phyloP scores from a whole-genome alignment of 2,113 vertebrate species.

The Pangasianodon gigas region DNA sequence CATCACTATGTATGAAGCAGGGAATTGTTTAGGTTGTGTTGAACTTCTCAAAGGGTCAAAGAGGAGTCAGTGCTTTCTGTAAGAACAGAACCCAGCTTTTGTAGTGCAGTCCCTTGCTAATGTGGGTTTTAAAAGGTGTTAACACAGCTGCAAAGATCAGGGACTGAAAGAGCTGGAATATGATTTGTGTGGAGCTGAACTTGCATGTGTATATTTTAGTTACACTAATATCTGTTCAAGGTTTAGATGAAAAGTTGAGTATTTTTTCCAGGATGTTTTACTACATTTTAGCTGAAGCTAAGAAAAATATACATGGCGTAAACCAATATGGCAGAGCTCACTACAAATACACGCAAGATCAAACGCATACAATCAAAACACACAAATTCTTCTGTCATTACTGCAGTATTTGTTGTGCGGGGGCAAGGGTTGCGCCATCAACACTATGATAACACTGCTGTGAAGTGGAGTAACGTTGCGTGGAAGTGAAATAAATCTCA shows the following conservation, averaged over 20 bases:
- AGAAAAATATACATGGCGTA: slow-evolving; percentile 21
- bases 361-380: not conserved
- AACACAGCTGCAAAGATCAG: not conserved
- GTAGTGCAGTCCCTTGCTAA: not conserved
- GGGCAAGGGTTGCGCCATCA: not conserved
- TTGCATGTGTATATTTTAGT: not conserved
- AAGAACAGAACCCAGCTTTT: not conserved
- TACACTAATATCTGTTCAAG: not conserved
- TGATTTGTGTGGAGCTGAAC: not conserved
- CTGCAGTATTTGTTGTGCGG: not conserved
- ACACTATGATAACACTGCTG: not conserved
- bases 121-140: not conserved
- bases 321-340: not conserved
- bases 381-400: slow-evolving; percentile 13
- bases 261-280: slow-evolving; percentile 2
- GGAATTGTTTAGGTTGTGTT: not conserved
- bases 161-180: not conserved
- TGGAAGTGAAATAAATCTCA: not conserved
- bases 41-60: not conserved
- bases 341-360: slow-evolving; percentile 37
- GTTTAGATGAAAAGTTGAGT: not conserved
- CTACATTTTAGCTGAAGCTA: not conserved
- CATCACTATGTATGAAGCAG: not conserved
- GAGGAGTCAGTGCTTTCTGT: not conserved
- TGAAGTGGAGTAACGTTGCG: not conserved